Evolutionary conservation across 1,140 invertebrate species (phyloP), one percentile per base, ranked within the genome.

Genomic region (Drosophila ficusphila): DNA sequence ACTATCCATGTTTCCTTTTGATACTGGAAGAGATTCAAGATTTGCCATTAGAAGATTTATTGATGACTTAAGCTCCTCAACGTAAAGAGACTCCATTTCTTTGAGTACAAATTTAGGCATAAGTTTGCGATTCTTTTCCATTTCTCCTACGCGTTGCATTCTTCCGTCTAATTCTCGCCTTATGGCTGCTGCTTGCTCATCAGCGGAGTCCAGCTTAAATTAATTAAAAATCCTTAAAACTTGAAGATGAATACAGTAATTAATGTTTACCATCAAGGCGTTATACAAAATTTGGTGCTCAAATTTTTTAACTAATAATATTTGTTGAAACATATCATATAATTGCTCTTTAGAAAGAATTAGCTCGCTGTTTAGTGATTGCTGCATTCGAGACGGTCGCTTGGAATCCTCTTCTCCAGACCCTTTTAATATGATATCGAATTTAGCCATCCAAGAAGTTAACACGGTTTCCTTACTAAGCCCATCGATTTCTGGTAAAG

Each of bases 271-370:
- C 95, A 99, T 96, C 90, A 99, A 94, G 71, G 98, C 98, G 94
- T 99, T 99, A 93, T 98, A 99, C 42, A 99, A 94, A 82, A 99
- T 95, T 93, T 99, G 98, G 93, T 99, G 99, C 93, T 99, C 99
- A 92, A 99, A 99, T 92, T 99, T 99, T 93, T 99, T 99, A 8
- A 99, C 97, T 38, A 96, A 96, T 60, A 99, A 93, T 76, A 99
- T 99, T 92, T 99, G 98, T 92, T 99, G 99, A 93, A 99, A 99
- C 97, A 99, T 99, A 92, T 99, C 99, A 93, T 99, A 99, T 0
- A 99, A 94, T 92, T 99, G 98, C 90, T 99, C 98, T 92, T 99
- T 99, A 54, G 96, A 97, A 58, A 98, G 93, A 88, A 98, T 97
- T 71, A 97, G 93, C 91, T 99, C 98, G 31, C 96, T 97, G 91